Percentiles rank a stretch among this genome's conserved stretches.
Conservation (phyloP, 2,113 vertebrate genomes). For the Hiodon alosoides region DNA sequence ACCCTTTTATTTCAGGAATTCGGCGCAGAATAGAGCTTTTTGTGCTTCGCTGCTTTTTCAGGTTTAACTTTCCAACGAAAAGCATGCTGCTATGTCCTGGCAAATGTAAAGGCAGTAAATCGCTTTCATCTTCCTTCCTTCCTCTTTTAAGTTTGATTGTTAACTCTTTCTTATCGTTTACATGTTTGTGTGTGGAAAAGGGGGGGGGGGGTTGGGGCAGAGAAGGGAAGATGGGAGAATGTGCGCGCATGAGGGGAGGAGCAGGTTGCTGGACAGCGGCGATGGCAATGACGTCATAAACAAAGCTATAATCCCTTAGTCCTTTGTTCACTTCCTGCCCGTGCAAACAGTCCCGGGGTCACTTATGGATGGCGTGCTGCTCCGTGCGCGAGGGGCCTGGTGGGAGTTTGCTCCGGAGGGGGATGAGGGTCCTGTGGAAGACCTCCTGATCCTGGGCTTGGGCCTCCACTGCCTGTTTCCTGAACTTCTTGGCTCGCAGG, state of each 20-base stretch:
- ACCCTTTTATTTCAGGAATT: conserved; percentile 21
- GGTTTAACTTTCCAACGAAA: conserved; percentile 20
- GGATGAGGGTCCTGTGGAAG: conserved; percentile 75
- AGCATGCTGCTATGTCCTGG: conserved; percentile 36
- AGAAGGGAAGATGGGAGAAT: conserved; percentile 6
- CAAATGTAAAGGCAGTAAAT: conserved; percentile 52
- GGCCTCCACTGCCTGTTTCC: conserved; percentile 72
- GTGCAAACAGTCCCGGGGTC: conserved; percentile 51
- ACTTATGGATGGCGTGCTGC: conserved; percentile 51
- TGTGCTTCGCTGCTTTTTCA: conserved; percentile 25
- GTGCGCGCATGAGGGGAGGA: conserved; percentile 23
- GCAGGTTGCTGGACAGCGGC: conserved; percentile 48
- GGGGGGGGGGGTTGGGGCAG: too few species aligned
- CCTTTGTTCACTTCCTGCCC: conserved; percentile 48
- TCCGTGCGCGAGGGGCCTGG: conserved; percentile 65
- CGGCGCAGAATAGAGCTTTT: conserved; percentile 33
- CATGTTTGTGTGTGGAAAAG: conserved; percentile 47
- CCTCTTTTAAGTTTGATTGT: conserved; percentile 14
- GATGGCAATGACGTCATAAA: conserved; percentile 36
- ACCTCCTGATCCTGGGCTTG: conserved; percentile 69
- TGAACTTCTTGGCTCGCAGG: conserved; percentile 70
- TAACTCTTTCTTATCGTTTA: conserved; percentile 49
- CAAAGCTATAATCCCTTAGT: conserved; percentile 49
- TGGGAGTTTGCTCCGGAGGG: conserved; percentile 77
- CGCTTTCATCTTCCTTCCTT: conserved; percentile 40